phyloP scores from a whole-genome alignment of 1,140 invertebrate species.

The Lepidotrigona ventralis region DNA sequence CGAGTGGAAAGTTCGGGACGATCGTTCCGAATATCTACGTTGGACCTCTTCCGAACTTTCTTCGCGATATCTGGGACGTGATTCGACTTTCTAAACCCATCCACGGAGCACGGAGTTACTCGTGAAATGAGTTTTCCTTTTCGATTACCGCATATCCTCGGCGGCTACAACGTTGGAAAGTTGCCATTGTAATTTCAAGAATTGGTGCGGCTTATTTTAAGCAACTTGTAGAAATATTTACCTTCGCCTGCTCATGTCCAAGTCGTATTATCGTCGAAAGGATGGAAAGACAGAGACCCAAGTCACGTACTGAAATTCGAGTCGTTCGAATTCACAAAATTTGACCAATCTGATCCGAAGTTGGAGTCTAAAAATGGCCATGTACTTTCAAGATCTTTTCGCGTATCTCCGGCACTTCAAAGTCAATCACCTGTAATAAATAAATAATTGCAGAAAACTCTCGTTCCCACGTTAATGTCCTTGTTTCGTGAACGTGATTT shows the following conservation, averaged over 20 bases:
- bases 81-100: not conserved
- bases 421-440: too few relatives aligned
- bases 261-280: not conserved
- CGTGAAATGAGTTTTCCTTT: not conserved
- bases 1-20: conserved; percentile 28
- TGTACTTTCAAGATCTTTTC: too few relatives aligned
- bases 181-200: not conserved
- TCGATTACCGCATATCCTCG: not conserved
- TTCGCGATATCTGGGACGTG: conserved; percentile 30
- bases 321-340: too few relatives aligned
- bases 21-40: not conserved
- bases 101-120: not conserved
- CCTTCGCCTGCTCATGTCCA: too few relatives aligned
- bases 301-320: too few relatives aligned
- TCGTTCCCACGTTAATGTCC: too few relatives aligned
- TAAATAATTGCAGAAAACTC: too few relatives aligned
- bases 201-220: not conserved
- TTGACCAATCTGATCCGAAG: too few relatives aligned
- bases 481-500: too few relatives aligned
- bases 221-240: not conserved
- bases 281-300: too few relatives aligned
- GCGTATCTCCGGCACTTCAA: too few relatives aligned
- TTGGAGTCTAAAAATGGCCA: too few relatives aligned
- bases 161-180: not conserved
- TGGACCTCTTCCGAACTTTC: conserved; percentile 10